phyloP scores from a whole-genome alignment of 1,140 invertebrate genomes.

The Arion vulgaris region DNA sequence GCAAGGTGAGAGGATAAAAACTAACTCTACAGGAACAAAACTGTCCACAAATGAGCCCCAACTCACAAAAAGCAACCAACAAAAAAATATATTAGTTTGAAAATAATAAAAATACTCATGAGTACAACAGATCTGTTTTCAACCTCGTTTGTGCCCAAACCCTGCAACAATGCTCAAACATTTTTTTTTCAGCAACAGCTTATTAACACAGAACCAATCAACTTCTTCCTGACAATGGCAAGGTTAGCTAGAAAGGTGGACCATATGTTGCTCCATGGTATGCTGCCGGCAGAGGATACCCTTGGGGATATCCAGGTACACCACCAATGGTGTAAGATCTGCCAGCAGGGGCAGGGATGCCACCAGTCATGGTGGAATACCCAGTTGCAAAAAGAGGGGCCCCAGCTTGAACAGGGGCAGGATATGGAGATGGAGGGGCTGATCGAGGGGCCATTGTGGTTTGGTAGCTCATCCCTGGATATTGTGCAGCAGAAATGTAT shows the following conservation, averaged over 20 bases:
- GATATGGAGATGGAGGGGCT: conserved; percentile 9
- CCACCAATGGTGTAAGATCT: conserved; percentile 16
- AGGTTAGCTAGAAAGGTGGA: conserved; percentile 9
- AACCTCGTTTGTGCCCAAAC: not conserved
- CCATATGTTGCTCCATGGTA: conserved; percentile 28
- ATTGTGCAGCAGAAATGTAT: conserved; percentile 31
- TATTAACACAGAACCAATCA: conserved; percentile 1
- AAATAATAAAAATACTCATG: not conserved
- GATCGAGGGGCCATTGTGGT: conserved; percentile 13
- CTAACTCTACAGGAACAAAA: not conserved
- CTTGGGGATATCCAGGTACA: conserved; percentile 22
- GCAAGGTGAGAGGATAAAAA: not conserved
- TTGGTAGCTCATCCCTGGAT: conserved; percentile 26
- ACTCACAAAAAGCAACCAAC: not conserved
- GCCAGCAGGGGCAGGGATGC: conserved; percentile 1
- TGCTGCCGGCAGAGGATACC: not conserved
- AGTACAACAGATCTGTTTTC: not conserved
- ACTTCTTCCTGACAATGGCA: not conserved
- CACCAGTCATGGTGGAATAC: conserved; percentile 18
- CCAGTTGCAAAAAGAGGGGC: conserved; percentile 16
- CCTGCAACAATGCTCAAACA: not conserved
- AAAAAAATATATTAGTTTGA: not conserved
- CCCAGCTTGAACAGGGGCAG: conserved; percentile 12
- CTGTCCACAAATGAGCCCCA: not conserved
- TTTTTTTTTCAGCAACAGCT: not conserved